Base-by-base conservation (phyloP, 2,888 invertebrate species). In the Oxystoma pomonae region DNA sequence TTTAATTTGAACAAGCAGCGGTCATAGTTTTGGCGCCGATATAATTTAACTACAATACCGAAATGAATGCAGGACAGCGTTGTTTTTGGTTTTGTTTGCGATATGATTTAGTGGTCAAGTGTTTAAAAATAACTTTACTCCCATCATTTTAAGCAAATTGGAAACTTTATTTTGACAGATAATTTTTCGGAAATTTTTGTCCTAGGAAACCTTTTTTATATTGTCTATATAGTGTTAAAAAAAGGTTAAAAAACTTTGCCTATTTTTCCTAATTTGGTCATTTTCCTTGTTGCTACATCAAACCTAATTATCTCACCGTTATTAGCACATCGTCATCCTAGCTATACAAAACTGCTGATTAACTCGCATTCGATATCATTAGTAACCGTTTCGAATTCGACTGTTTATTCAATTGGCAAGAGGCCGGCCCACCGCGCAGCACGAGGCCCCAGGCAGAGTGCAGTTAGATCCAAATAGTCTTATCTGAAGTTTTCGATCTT, bases 401-500 rank as follows among this genome's bases (percentile, higher is more conserved):
- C 35, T 35, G 12, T 35, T 35, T 35, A 35, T 35, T 35, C 35
- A 35, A 35, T 35, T 35, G 35, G 35, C 35, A 35, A 12, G 12
- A 12, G 35, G 12, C 35, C 35, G 12, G 35, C 35, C 35, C 35
- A 35, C 35, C 35, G 35, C 35, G 5, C 35, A 35, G 35, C 35
- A 35, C 35, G 35, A 35, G 35, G 35, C 35, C 35, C 3, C 35
- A 35, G 35, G 5, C 35, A 12, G 35, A 35, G 35, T 35, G 35
- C 35, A 35, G 35, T 35, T 35, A 35, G 35, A 35, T 35, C 35
- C 35, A 35, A 35, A 35, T 35, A 35, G 35, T 35, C 35, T 35
- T 35, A 35, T 35, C 35, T 35, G 35, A 35, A 35, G 35, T 7
- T 80, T 80, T 81, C 78, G 77, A 81, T 81, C 80, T 76, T 77